Base-by-base conservation (phyloP, 1,140 invertebrate species). In the Wiebesia pumilae region DNA sequence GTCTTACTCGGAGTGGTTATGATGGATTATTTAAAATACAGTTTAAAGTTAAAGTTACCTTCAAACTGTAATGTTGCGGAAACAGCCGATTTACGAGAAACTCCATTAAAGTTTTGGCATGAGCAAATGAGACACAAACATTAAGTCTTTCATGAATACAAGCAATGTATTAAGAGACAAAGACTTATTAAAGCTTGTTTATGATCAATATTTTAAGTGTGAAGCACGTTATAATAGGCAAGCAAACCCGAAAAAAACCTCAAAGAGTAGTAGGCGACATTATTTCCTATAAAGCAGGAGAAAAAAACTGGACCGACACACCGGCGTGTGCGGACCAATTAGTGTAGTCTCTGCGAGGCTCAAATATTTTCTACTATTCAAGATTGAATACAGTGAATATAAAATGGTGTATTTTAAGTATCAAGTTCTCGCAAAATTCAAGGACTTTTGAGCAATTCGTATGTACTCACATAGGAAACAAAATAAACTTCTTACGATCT, bases 371-470 rank as follows among this genome's bases (percentile, higher is more conserved):
- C 10, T 77, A n/a, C 38, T 77, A n/a, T 77, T 77, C n/a, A 77
- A 77, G n/a, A 40, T 47, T 47, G 38, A 77, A 12, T 43, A 3
- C 12, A 43, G 4, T 10, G 27, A 21, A 27, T 77, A 30, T 33
- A 43, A 40, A n/a, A 47, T n/a, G 47, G 38, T 77, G 24, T 47
- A 47, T 47, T 77, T 77, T 47, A 4, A 47, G 19, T 47, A n/a
- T 85, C 88, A 91, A 88, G 90, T 91, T 88, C 90, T 90, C 87
- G 90, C 87, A 79, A 89, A 90, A 90, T 91, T 91, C 89, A 89
- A 89, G 84, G 88, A 88, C 78, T 89, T 90, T n/a, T 88, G 87
- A 88, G 85, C 84, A 88, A 83, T 87, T 88, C 73, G 87, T 91
- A 81, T 88, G 89, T 89, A 91, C 88, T 89, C 89, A 92, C 75